Conservation (phyloP, 2,888 invertebrate genomes). For the Poecilus cupreus region DNA sequence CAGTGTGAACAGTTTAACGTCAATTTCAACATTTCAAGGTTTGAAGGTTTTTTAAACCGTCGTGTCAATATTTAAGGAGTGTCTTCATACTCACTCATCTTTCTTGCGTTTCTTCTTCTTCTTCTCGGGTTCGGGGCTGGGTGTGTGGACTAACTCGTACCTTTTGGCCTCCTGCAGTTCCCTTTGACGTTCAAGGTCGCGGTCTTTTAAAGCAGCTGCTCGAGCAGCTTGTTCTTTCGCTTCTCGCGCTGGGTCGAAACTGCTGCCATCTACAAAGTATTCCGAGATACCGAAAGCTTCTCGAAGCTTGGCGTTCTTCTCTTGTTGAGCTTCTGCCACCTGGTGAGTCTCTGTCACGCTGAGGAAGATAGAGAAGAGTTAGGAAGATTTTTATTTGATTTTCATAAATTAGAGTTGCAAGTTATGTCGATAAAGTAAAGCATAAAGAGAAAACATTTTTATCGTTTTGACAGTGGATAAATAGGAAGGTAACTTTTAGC, state of each 20-base stretch:
- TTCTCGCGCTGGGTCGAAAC: conserved; percentile 88
- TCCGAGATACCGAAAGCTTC: conserved; percentile 97
- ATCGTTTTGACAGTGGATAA: too few species aligned
- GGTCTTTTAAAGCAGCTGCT: conserved; percentile 72
- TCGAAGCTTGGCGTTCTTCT: conserved; percentile 93
- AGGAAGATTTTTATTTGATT: too few species aligned
- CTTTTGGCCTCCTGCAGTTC: conserved; percentile 73
- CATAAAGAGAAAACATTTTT: too few species aligned
- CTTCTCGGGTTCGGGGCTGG: conserved; percentile 77
- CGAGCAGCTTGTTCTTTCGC: conserved; percentile 76
- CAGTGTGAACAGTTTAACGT: too few species aligned
- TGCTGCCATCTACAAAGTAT: conserved; percentile 94
- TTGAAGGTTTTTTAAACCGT: too few species aligned
- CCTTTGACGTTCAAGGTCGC: conserved; percentile 70
- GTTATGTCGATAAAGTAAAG: too few species aligned
- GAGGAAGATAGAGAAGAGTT: conserved; percentile 63
- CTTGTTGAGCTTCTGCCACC: conserved; percentile 95
- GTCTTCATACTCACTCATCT: conserved; percentile 81
- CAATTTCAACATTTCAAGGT: too few species aligned
- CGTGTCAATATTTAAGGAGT: too few species aligned
- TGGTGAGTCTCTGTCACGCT: conserved; percentile 97
- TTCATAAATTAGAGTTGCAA: too few species aligned
- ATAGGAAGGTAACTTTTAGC: too few species aligned
- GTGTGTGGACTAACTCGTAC: conserved; percentile 86
- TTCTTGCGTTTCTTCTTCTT: conserved; percentile 78